Evolutionary conservation across 2,113 vertebrate species (phyloP).

Genomic region (Nymphicus hollandicus): DNA sequence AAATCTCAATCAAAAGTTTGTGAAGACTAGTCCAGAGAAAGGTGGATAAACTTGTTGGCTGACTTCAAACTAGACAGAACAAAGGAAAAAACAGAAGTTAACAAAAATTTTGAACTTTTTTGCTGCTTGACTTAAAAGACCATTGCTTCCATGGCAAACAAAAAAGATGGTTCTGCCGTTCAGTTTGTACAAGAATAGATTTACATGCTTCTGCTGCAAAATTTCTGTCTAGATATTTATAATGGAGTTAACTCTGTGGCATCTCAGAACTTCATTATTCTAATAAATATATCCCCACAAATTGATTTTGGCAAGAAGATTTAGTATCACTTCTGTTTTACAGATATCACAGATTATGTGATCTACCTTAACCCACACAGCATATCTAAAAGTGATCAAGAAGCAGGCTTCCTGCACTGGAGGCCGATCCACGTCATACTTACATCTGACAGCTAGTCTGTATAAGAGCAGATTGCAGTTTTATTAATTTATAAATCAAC

Average conservation of each 20-base stretch:
- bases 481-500: background rate
- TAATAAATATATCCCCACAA: background rate
- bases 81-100: background rate
- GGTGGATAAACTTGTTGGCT: background rate
- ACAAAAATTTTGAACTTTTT: background rate
- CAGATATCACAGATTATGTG: background rate
- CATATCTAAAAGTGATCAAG: background rate
- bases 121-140: background rate
- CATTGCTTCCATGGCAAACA: background rate
- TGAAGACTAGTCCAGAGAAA: background rate
- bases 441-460: background rate
- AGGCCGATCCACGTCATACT: background rate
- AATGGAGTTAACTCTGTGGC: background rate
- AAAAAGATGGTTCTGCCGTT: rapidly evolving
- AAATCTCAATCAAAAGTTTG: background rate
- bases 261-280: background rate
- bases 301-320: background rate
- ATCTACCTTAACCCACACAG: background rate
- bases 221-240: background rate
- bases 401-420: background rate
- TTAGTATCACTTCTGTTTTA: background rate
- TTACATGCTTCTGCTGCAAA: background rate
- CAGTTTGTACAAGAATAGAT: background rate
- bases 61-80: background rate
- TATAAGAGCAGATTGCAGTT: background rate